Evolutionary conservation across 2,797 vertebrate species (phyloP).

Genomic region (Agapornis canus): DNA sequence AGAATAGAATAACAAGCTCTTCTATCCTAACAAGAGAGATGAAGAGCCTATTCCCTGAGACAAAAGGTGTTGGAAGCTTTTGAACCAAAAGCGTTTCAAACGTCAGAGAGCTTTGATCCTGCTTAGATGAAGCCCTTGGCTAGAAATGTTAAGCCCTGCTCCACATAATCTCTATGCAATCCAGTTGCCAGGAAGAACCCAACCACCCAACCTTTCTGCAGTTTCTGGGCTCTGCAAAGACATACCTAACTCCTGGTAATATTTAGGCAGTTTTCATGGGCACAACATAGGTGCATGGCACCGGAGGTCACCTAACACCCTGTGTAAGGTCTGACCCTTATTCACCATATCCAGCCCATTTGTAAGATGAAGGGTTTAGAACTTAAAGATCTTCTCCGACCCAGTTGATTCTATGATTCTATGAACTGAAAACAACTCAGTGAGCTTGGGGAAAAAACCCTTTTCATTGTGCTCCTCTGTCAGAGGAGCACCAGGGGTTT

Average conservation of each 20-base stretch:
- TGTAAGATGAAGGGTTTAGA: background rate
- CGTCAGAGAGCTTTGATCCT: background rate
- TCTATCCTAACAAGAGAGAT: background rate
- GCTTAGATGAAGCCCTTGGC: background rate
- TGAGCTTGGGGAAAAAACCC: background rate
- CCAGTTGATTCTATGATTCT: background rate
- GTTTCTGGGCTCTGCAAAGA: background rate
- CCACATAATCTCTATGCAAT: background rate
- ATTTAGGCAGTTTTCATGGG: background rate
- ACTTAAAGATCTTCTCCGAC: background rate
- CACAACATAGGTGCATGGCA: background rate
- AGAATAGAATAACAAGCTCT: background rate
- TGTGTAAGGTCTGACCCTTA: background rate
- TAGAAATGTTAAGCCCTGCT: background rate
- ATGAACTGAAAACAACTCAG: background rate
- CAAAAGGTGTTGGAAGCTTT: background rate
- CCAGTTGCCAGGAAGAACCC: background rate
- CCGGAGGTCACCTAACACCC: background rate
- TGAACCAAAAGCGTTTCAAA: background rate
- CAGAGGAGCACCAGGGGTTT: accelerated
- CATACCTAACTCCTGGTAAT: background rate
- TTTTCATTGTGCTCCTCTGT: background rate
- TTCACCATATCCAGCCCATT: background rate
- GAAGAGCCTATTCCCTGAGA: background rate
- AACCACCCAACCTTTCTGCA: background rate